Evolutionary conservation across 2,888 invertebrate species (phyloP).

Genomic region (Epinotia bilunana): DNA sequence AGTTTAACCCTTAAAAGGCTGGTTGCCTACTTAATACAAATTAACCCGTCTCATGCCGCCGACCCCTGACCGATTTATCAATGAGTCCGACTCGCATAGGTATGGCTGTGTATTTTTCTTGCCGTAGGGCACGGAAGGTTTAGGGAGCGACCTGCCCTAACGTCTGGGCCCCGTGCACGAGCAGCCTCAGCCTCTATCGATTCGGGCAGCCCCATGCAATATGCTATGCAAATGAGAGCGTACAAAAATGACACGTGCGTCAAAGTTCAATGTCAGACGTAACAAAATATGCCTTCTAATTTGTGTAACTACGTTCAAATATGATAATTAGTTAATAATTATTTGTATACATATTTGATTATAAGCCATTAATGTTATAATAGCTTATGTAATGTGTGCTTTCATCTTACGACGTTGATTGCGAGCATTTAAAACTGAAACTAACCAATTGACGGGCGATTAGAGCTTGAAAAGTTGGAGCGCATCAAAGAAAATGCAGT

Average conservation of each 20-base stretch:
- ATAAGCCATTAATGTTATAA: background rate
- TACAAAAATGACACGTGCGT: slow-evolving; percentile 19
- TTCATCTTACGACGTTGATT: slow-evolving; percentile 1
- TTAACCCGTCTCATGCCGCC: slow-evolving; percentile 5
- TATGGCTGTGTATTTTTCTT: slow-evolving; percentile 31
- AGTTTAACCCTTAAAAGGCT: background rate
- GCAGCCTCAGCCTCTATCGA: slow-evolving; percentile 52
- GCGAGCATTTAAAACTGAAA: slow-evolving; percentile 58
- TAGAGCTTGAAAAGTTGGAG: slow-evolving; percentile 81
- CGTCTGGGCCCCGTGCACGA: slow-evolving; percentile 59
- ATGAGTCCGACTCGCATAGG: slow-evolving; percentile 23
- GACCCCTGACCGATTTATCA: slow-evolving; percentile 38
- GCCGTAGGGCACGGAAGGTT: slow-evolving; percentile 42
- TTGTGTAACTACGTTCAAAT: background rate
- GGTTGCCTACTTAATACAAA: slow-evolving; percentile 9
- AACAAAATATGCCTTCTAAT: background rate
- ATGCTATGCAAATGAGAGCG: slow-evolving; percentile 20
- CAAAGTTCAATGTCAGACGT: slow-evolving; percentile 10
- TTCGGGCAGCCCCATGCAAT: slow-evolving; percentile 37
- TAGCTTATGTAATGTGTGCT: background rate
- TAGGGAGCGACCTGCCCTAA: slow-evolving; percentile 68
- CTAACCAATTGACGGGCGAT: slow-evolving; percentile 68
- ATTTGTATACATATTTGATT: background rate
- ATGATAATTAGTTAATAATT: background rate
- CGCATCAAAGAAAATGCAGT: slow-evolving; percentile 82